Evolutionary conservation across 2,888 invertebrate species (phyloP).

Genomic region (Apodemia mormo): DNA sequence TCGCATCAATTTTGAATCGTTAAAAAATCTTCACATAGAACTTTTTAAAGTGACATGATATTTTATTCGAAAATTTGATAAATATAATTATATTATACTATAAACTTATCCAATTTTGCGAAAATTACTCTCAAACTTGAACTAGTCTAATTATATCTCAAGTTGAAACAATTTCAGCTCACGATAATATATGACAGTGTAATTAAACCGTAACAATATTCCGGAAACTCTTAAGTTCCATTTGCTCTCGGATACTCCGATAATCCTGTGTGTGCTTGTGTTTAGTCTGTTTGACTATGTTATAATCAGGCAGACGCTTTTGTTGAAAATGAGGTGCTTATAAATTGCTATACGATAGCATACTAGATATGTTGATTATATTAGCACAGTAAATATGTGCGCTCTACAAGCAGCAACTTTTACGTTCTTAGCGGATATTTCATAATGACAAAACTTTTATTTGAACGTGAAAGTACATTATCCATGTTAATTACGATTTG

Average conservation of each 20-base stretch:
- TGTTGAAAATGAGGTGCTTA: conserved; percentile 3
- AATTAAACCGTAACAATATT: conserved; percentile 14
- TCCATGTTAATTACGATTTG: not conserved
- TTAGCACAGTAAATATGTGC: no score
- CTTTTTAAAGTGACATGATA: no score
- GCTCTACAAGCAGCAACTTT: no score
- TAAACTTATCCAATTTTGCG: not conserved
- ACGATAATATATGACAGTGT: conserved; percentile 5
- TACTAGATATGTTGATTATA: no score
- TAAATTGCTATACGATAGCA: not conserved
- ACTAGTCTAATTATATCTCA: conserved; percentile 23
- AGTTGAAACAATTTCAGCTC: conserved; percentile 15
- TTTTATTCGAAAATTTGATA: not conserved
- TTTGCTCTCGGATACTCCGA: not conserved
- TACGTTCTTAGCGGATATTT: no score
- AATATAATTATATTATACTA: not conserved
- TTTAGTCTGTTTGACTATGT: conserved; percentile 5
- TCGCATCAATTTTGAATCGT: no score
- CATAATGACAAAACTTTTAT: not conserved
- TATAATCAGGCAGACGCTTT: not conserved
- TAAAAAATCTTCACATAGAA: no score
- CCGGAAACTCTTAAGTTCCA: conserved; percentile 11
- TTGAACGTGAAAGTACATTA: not conserved
- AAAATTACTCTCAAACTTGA: conserved; percentile 24
- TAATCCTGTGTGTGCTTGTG: not conserved